These are phyloP conservation scores for Mustela lutreola DNA, from an alignment of 2,113 vertebrate genomes.

Conservation along the genomic window DNA sequence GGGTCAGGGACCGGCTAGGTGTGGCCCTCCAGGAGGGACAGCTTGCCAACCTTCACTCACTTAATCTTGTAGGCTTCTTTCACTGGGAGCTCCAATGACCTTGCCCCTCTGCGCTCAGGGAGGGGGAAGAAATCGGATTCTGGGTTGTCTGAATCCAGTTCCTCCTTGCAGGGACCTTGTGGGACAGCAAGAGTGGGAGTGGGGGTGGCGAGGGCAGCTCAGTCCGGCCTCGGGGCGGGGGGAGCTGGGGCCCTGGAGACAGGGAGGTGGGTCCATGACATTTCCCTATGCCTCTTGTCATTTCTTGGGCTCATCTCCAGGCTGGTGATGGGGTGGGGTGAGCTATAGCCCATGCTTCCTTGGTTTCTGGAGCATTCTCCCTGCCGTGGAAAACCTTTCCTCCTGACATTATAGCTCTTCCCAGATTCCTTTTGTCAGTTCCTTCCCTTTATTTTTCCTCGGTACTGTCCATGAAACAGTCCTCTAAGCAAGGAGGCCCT, in stretches of 20 bases:
- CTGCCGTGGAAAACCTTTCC: neutral
- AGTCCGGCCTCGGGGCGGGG: fast-evolving
- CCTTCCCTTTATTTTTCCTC: neutral
- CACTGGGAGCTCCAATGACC: fast-evolving
- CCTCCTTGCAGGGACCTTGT: neutral
- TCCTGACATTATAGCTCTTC: neutral
- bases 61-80: too few species aligned
- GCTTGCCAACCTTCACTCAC: fast-evolving
- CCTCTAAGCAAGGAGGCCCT: neutral
- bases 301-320: neutral
- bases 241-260: neutral
- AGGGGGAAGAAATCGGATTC: fast-evolving
- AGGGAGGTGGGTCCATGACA: fast-evolving
- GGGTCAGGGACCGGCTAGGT: neutral
- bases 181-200: fast-evolving
- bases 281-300: fast-evolving
- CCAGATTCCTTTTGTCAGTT: neutral
- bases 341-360: fast-evolving
- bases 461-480: neutral
- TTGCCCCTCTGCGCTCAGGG: fast-evolving
- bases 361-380: neutral
- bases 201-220: too few species aligned
- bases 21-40: fast-evolving
- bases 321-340: neutral
- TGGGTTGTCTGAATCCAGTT: fast-evolving